These are phyloP conservation scores for Bujurquina vittata DNA, from an alignment of 2,113 vertebrate genomes.

Conservation along the genomic window DNA sequence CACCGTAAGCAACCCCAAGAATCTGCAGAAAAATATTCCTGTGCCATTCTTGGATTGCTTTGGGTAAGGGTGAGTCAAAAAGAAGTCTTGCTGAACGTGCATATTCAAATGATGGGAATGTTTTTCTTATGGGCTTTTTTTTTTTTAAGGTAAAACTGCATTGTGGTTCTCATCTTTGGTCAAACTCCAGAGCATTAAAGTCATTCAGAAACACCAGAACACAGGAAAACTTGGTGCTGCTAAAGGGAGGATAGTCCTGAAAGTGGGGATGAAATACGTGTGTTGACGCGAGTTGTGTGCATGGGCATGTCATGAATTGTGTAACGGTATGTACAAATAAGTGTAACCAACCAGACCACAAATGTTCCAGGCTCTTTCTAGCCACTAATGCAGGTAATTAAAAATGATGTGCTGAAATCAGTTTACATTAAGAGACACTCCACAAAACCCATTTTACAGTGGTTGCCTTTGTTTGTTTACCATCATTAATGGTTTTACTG, in stretches of 20 bases:
- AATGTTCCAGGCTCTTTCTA: conserved; percentile 19
- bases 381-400: conserved; percentile 15
- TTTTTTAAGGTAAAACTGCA: conserved; percentile 12
- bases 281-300: conserved; percentile 2
- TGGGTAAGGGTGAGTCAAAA: conserved; percentile 39
- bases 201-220: background rate
- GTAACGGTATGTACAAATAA: conserved; percentile 13
- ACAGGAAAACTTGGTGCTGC: background rate
- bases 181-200: conserved; percentile 10
- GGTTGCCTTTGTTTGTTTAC: conserved; percentile 38
- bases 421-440: conserved; percentile 32
- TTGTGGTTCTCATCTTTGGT: conserved; percentile 9
- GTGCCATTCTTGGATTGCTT: conserved; percentile 37
- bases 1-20: conserved; percentile 59
- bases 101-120: conserved; percentile 24
- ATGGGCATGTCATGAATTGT: background rate
- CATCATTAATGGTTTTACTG: conserved; percentile 30
- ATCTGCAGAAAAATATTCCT: conserved; percentile 60
- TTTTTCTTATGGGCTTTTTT: background rate
- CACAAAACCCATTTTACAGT: conserved; percentile 21
- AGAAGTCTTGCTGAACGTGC: conserved; percentile 6
- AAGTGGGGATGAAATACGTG: conserved; percentile 25
- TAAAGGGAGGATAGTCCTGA: background rate
- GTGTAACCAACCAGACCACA: conserved; percentile 29
- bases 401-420: conserved; percentile 42